phyloP scores from a whole-genome alignment of 2,797 vertebrate species.

The Hirundo rustica region DNA sequence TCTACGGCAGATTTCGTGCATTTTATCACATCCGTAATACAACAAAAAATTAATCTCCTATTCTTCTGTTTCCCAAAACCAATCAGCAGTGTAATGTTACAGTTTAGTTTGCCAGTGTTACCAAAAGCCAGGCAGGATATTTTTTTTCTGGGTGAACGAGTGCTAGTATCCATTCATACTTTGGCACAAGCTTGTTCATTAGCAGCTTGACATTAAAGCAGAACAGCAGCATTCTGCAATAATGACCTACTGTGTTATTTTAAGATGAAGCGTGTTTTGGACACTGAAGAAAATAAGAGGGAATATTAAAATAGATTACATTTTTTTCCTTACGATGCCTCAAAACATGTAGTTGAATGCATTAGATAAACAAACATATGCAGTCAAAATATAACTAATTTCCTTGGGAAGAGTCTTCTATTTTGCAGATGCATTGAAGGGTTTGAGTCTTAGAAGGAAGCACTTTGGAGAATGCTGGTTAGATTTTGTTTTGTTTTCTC shows the following conservation, averaged over 20 bases:
- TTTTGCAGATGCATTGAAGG: background rate
- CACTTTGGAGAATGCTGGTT: background rate
- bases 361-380: background rate
- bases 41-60: background rate
- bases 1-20: background rate
- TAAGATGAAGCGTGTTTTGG: background rate
- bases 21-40: background rate
- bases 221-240: background rate
- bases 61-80: background rate
- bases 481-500: constrained; percentile 31
- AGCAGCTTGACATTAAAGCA: background rate
- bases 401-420: background rate
- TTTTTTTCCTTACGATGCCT: background rate
- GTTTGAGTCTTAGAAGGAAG: background rate
- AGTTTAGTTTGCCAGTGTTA: background rate
- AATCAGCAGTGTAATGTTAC: background rate
- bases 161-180: background rate
- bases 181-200: background rate
- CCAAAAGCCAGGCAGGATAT: background rate
- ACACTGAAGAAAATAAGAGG: background rate
- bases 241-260: background rate
- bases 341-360: background rate
- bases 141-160: background rate
- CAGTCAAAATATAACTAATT: background rate
- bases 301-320: background rate